A percentile compares a stretch with the other conserved stretches of the same genome.
Conservation (phyloP, 2,888 invertebrate species). For the Ochropleura leucogaster region DNA sequence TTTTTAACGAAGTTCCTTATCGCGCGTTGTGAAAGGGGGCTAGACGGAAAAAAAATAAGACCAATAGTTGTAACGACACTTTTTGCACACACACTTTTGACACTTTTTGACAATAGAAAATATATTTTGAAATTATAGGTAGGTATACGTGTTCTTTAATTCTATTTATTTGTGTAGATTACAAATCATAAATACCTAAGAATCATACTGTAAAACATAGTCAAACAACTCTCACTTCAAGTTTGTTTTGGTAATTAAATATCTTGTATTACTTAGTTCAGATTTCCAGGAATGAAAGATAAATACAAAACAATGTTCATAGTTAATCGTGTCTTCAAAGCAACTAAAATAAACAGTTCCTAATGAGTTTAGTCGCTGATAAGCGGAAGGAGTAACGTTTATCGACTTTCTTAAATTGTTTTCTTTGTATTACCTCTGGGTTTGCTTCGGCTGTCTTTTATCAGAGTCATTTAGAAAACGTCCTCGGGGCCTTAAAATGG, state of each 20-base stretch:
- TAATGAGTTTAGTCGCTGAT: slow-evolving; percentile 40
- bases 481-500: too few relatives aligned
- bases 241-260: slow-evolving; percentile 28
- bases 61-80: too few relatives aligned
- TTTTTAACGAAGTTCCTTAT: not conserved
- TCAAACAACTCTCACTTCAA: not conserved
- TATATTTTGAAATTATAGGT: too few relatives aligned
- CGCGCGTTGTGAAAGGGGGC: too few relatives aligned
- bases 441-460: too few relatives aligned
- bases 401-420: not conserved
- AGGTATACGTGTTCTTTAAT: too few relatives aligned
- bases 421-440: not conserved
- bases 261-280: slow-evolving; percentile 21
- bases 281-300: slow-evolving; percentile 17
- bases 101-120: too few relatives aligned
- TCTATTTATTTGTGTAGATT: too few relatives aligned
- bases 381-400: not conserved
- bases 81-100: too few relatives aligned
- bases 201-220: not conserved
- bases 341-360: slow-evolving; percentile 27
- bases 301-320: slow-evolving; percentile 47
- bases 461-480: too few relatives aligned
- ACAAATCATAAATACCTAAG: too few relatives aligned
- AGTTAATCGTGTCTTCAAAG: slow-evolving; percentile 32
- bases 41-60: too few relatives aligned